These are phyloP conservation scores for Dicycla oo DNA, from an alignment of 2,888 invertebrate genomes.

Conservation along the genomic window DNA sequence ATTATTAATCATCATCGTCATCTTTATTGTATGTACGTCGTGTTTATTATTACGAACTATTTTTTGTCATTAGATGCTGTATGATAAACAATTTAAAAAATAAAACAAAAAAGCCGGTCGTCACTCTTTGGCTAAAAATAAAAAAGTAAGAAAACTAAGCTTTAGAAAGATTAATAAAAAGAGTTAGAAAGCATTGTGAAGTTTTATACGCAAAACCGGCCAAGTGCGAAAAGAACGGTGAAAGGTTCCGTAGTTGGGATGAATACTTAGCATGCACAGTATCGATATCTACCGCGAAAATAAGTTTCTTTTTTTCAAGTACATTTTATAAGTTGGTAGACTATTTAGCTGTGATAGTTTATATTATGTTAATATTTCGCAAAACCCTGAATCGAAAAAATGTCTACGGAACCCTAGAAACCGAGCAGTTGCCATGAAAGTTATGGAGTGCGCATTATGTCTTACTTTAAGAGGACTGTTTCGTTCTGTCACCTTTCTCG, in stretches of 20 bases:
- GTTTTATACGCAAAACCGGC: background rate
- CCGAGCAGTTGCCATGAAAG: background rate
- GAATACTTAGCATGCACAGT: background rate
- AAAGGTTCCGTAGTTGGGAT: background rate
- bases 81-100: background rate
- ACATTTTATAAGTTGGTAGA: background rate
- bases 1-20: background rate
- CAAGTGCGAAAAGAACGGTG: background rate
- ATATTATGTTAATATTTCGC: background rate
- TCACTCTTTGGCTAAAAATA: background rate
- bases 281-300: background rate
- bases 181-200: constrained; percentile 5
- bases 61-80: background rate
- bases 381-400: background rate
- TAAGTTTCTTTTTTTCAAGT: constrained; percentile 3
- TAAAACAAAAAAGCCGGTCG: background rate
- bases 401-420: background rate
- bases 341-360: background rate
- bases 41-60: background rate
- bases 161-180: constrained; percentile 1
- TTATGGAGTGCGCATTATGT: background rate
- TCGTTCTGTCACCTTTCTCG: no score
- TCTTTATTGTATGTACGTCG: background rate
- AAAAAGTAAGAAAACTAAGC: constrained; percentile 25
- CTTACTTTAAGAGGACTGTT: no score